phyloP scores from a whole-genome alignment of 2,113 vertebrate species.

The Hiodon tergisus region DNA sequence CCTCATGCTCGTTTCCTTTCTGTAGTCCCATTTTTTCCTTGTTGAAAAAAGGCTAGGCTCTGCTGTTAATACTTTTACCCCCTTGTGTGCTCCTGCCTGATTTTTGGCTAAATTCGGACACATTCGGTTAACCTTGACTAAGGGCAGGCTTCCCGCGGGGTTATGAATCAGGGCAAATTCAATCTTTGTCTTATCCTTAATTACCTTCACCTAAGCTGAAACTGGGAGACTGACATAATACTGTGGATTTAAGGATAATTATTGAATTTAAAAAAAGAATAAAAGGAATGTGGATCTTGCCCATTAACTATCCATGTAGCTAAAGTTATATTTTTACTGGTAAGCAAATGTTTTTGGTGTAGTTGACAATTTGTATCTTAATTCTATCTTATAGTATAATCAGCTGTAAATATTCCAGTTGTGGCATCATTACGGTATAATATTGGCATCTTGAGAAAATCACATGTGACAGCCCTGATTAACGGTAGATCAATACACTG shows the following conservation, averaged over 20 bases:
- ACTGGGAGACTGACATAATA: slow-evolving; percentile 8
- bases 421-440: background rate
- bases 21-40: background rate
- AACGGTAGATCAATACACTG: slow-evolving; percentile 17
- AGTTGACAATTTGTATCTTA: background rate
- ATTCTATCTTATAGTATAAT: background rate
- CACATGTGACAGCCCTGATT: slow-evolving; percentile 18
- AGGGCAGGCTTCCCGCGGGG: slow-evolving; percentile 17
- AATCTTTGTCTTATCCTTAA: slow-evolving; percentile 25
- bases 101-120: slow-evolving; percentile 18
- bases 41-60: slow-evolving; percentile 1
- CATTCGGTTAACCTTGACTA: slow-evolving; percentile 24
- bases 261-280: slow-evolving; percentile 8
- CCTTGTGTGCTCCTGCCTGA: background rate
- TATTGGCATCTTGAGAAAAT: background rate
- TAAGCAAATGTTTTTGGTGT: background rate
- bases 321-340: background rate
- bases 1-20: background rate
- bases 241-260: slow-evolving; percentile 22
- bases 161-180: slow-evolving; percentile 10
- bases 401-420: background rate
- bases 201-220: slow-evolving; percentile 25
- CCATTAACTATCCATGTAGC: slow-evolving; percentile 6
- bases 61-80: slow-evolving; percentile 10
- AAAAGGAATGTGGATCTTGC: slow-evolving; percentile 11